A percentile compares a stretch with the other conserved stretches of the same genome.
Evolutionary conservation across 2,113 vertebrate genomes (phyloP).

Genomic region (Capreolus pygargus): DNA sequence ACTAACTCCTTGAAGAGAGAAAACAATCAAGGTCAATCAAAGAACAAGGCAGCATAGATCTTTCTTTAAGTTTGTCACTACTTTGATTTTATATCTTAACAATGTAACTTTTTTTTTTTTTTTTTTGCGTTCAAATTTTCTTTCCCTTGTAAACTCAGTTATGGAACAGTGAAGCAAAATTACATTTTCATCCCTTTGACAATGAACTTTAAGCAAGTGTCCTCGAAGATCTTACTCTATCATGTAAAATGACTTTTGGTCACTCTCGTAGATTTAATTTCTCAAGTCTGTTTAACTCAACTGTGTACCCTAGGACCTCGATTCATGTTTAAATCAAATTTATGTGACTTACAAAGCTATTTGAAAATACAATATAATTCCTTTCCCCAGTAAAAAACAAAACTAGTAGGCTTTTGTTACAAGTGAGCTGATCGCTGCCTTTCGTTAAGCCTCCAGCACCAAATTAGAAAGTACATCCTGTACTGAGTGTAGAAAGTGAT

Average conservation of each 20-base stretch:
- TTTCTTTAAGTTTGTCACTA: not conserved
- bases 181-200: not conserved
- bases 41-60: not conserved
- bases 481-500: not conserved
- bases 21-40: not conserved
- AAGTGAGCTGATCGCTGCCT: not conserved
- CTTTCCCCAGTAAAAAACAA: not conserved
- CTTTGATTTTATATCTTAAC: not conserved
- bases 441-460: not conserved
- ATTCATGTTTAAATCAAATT: not conserved
- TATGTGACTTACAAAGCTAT: not conserved
- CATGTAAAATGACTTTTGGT: not conserved
- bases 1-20: not conserved
- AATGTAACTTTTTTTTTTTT: not conserved
- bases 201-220: not conserved
- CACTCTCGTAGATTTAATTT: not conserved
- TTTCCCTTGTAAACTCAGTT: not conserved
- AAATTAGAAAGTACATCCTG: not conserved
- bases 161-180: not conserved
- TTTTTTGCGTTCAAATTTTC: not conserved
- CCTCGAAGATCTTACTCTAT: not conserved
- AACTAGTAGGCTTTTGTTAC: not conserved
- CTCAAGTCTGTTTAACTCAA: not conserved
- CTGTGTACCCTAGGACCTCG: not conserved
- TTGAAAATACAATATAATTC: not conserved